Evolutionary conservation across 2,888 invertebrate genomes (phyloP).

Genomic region (Serrognathus titanus): DNA sequence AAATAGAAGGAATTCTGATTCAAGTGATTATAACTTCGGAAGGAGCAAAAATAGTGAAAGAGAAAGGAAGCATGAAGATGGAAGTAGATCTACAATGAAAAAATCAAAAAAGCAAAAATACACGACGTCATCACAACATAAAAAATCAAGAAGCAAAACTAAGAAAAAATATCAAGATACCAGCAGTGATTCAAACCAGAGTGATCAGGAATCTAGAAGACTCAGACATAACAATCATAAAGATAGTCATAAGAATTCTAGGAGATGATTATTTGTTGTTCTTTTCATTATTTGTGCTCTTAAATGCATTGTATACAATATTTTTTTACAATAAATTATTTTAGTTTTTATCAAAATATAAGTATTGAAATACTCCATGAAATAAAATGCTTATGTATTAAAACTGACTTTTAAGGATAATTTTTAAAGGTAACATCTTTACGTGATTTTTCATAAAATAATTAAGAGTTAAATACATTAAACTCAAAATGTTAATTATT

Average conservation of each 20-base stretch:
- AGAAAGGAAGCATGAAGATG: neutral
- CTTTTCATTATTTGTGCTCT: neutral
- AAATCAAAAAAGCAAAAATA: neutral
- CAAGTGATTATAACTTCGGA: neutral
- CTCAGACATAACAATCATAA: neutral
- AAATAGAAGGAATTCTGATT: neutral
- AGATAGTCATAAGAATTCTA: neutral
- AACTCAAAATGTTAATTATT: too few relatives aligned
- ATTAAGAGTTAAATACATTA: too few relatives aligned
- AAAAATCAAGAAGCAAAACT: neutral
- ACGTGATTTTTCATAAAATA: too few relatives aligned
- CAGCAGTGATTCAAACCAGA: neutral
- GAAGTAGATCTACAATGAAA: neutral
- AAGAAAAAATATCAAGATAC: neutral
- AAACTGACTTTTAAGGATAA: too few relatives aligned
- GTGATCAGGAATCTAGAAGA: too few relatives aligned
- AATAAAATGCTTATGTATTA: too few relatives aligned
- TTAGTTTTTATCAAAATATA: too few relatives aligned
- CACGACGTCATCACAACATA: too few relatives aligned
- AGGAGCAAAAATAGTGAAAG: neutral
- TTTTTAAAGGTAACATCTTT: too few relatives aligned
- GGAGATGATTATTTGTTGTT: neutral
- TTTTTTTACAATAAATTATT: too few relatives aligned
- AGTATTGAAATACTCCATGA: too few relatives aligned
- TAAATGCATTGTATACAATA: neutral